A percentile compares a stretch with the other conserved stretches of the same genome.
Evolutionary conservation across 2,797 vertebrate genomes (phyloP).

Genomic region (Staurois parvus): DNA sequence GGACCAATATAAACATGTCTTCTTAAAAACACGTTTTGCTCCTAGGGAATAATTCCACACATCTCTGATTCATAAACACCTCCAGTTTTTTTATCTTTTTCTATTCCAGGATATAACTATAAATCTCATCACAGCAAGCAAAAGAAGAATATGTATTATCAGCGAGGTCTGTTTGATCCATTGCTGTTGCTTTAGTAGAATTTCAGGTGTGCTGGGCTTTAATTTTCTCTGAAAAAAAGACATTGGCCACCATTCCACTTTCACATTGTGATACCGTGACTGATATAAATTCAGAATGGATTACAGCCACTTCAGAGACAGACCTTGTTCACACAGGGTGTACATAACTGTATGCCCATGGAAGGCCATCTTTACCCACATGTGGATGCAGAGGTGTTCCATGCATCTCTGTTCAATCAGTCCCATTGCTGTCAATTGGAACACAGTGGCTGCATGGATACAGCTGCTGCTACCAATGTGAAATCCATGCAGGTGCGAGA

Average conservation of each 20-base stretch:
- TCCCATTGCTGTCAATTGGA: too few relatives aligned
- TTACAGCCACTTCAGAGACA: too few relatives aligned
- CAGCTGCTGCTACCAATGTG: too few relatives aligned
- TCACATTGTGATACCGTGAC: too few relatives aligned
- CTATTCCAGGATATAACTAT: not conserved
- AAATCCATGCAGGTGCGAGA: too few relatives aligned
- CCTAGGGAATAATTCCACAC: constrained; percentile 27
- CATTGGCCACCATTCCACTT: not conserved
- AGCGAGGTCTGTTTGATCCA: not conserved
- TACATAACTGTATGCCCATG: too few relatives aligned
- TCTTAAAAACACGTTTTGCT: constrained; percentile 48
- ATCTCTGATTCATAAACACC: constrained; percentile 16
- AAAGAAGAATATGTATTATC: constrained; percentile 16
- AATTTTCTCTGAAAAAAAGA: not conserved
- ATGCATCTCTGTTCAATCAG: too few relatives aligned
- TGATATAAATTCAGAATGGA: too few relatives aligned
- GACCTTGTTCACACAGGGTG: too few relatives aligned
- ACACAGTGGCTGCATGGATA: too few relatives aligned
- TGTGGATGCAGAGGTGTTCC: too few relatives aligned
- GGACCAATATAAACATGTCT: constrained; percentile 52
- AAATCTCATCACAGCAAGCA: not conserved
- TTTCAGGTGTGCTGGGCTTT: not conserved
- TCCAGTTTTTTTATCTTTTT: constrained; percentile 17
- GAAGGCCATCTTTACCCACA: too few relatives aligned
- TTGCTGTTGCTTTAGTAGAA: not conserved